Evolutionary conservation across 2,797 vertebrate species (phyloP).

Genomic region (Phylloscopus collybita): DNA sequence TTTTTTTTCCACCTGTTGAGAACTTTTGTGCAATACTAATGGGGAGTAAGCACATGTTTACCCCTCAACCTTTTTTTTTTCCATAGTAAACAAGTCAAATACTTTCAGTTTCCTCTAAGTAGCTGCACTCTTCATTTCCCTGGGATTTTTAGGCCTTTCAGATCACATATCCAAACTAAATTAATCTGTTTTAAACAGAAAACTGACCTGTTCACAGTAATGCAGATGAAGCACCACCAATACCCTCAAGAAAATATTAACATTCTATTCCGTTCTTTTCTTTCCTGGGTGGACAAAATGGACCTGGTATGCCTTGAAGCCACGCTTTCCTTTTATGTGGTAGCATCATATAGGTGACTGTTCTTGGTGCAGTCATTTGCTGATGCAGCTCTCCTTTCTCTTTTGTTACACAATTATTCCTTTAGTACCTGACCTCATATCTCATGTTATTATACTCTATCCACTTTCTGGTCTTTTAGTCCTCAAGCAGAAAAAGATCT

Average conservation of each 20-base stretch:
- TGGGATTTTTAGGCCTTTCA: background rate
- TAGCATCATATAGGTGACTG: background rate
- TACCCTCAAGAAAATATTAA: background rate
- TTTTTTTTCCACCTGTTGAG: background rate
- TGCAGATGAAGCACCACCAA: background rate
- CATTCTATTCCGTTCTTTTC: background rate
- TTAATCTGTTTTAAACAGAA: background rate
- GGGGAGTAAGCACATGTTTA: background rate
- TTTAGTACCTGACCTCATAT: background rate
- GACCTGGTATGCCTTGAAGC: background rate
- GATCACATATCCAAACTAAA: background rate
- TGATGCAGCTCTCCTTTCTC: background rate
- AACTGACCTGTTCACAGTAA: background rate
- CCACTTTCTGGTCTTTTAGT: background rate
- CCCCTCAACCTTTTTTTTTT: background rate
- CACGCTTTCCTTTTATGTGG: background rate
- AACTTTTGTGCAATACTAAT: background rate
- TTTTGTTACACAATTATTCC: background rate
- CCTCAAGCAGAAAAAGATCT: background rate
- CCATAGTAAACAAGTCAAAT: background rate
- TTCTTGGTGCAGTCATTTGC: background rate
- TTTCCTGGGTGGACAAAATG: background rate
- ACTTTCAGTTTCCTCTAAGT: background rate
- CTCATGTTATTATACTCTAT: background rate
- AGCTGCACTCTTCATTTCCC: background rate